phyloP scores from a whole-genome alignment of 92 coral and sea anemone genomes.

The Porites cylindrica region DNA sequence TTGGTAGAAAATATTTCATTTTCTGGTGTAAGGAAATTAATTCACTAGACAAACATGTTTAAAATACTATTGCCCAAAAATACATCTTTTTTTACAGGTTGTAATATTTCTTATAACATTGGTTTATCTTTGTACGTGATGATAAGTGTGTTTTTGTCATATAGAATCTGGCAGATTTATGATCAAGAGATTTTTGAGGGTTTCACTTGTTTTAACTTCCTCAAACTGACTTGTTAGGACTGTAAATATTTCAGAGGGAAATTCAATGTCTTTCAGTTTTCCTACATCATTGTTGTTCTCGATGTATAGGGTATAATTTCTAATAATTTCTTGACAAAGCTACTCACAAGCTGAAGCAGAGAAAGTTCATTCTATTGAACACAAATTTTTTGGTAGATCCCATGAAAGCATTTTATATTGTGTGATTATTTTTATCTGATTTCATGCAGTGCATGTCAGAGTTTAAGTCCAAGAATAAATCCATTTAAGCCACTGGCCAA shows the following conservation, averaged over 20 bases:
- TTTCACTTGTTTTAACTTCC: neutral
- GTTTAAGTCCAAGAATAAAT: neutral
- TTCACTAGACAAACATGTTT: neutral
- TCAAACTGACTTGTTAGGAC: too few species aligned
- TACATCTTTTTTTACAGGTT: neutral
- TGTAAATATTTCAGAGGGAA: constrained; percentile 1
- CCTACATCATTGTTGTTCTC: neutral
- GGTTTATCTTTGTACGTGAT: neutral
- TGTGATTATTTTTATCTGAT: neutral
- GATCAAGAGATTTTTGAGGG: neutral
- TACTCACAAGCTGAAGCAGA: too few species aligned
- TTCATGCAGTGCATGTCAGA: neutral
- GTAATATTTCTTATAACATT: neutral
- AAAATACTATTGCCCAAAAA: neutral
- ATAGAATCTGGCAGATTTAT: neutral
- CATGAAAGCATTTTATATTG: neutral
- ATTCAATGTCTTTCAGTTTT: neutral
- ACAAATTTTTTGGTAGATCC: neutral
- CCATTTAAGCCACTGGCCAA: neutral
- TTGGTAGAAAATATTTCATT: constrained; percentile 16
- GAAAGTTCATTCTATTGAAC: too few species aligned
- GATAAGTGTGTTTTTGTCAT: neutral
- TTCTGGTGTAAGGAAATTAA: constrained; percentile 4
- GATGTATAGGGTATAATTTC: neutral
- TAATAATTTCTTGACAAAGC: neutral